Base-by-base conservation (phyloP, 2,888 invertebrate species). In the Phymatocera aterrima region DNA sequence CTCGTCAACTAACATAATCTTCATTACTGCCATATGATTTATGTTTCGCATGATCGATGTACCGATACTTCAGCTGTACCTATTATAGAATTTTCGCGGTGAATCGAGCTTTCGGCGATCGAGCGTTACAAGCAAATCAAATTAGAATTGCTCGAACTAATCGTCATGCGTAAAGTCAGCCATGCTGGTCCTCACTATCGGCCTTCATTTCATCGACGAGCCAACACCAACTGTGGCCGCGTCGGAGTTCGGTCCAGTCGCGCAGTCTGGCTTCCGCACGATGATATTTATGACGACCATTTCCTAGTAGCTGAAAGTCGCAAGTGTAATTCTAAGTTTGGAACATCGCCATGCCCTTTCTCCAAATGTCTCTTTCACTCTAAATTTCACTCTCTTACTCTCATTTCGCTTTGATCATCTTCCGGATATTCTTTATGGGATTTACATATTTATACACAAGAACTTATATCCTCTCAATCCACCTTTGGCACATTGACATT, bases 221-320 rank as follows among this genome's bases (percentile, higher is more conserved):
- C 28, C 68, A 24, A 46, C 34, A 43, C 68, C 46, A 68, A 15
- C 28, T n/a, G n/a, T n/a, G n/a, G n/a, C n/a, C n/a, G n/a, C 40
- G 68, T 46, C 46, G 61, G 15, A 43, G 68, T 0, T 68, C 34
- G 72, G 72, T 72, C 72, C 72, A 72, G 72, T 72, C 72, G 72
- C 48, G 51, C 72, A 72, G 72, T 72, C 72, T 72, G 72, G 48
- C 72, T 72, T 72, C 72, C 72, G 72, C 72, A 72, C 48, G 48
- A 51, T 72, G 48, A 72, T 72, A 72, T 72, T 72, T 72, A 72
- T 51, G 72, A 72, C 34, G 48, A 72, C 34, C 72, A 31, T 72
- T 72, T 72, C 51, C 72, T 34, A 28, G 51, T 51, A 51, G 43
- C 48, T 31, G 48, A 72, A 72, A 72, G 72, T 51, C 72, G 72